Evolutionary conservation across 1,140 invertebrate species (phyloP).

Genomic region (Temnothorax longispinosus): DNA sequence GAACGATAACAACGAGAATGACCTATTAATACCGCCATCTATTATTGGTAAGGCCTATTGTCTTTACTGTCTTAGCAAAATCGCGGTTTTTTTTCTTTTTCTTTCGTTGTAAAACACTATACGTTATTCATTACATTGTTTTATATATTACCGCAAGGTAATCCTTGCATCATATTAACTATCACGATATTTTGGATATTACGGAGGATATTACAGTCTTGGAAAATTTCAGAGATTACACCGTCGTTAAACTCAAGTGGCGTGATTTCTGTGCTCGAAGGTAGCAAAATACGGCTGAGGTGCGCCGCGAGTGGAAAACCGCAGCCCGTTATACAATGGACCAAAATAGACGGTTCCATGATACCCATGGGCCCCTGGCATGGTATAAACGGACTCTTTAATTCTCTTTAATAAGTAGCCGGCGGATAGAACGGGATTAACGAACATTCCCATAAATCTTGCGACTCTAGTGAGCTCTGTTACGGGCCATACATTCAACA

Average conservation of each 20-base stretch:
- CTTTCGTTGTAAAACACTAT: neutral
- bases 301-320: conserved; percentile 93
- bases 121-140: neutral
- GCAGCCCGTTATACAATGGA: conserved; percentile 91
- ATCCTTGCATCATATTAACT: neutral
- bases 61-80: neutral
- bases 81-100: neutral
- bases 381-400: conserved; percentile 79
- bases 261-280: conserved; percentile 89
- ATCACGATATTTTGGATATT: neutral
- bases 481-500: conserved; percentile 91
- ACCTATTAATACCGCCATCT: conserved; percentile 92
- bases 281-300: conserved; percentile 90
- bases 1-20: conserved; percentile 86
- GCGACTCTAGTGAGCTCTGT: conserved; percentile 88
- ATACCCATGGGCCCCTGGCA: conserved; percentile 89
- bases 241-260: conserved; percentile 73
- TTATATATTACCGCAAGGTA: neutral
- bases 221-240: conserved; percentile 38
- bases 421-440: neutral
- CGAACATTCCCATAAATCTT: conserved; percentile 1
- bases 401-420: conserved; percentile 19
- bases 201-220: neutral
- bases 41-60: conserved; percentile 88
- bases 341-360: conserved; percentile 88